Base-by-base conservation (phyloP, 2,888 invertebrate genomes). In the Aporophyla lueneburgensis region DNA sequence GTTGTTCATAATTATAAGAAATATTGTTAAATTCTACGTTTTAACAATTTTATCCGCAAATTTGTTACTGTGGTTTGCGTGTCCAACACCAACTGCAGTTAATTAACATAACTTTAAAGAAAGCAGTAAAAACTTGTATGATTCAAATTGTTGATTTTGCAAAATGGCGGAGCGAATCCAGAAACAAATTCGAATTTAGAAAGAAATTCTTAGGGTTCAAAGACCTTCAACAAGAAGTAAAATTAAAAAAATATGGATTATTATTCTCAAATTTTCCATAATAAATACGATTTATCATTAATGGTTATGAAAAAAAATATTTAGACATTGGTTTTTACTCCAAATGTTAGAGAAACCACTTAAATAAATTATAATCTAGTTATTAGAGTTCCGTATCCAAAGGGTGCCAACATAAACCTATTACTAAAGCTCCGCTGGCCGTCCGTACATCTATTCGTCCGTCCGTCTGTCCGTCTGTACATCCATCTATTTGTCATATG, bases 141-240 rank as follows among this genome's bases (percentile, higher is more conserved):
- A 66, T 56, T 51, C 43, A 49, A 40, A 63, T 62, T 51, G 33
- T 58, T 12, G 68, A 59, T 5, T 62, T 74, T 21, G 33, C 65
- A 12, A 84, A 84, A 75, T 27, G 33, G 66, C 61, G 66, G 12
- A 27, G n/a, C 69, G 54, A 84, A 80, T 80, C 40, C 19, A 14
- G 33, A 33, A 61, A 62, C 6, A 62, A 40, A 69, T 14, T 74
- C 14, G 54, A 71, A 56, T 70, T 40, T 49, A 72, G 33, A 81
- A 74, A 78, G 46, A 74, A 10, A 51, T 43, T 19, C n/a, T 51
- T 58, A 43, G 16, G 9, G 54, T 51, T 49, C 54, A 53, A 61
- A 66, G 49, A 61, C 27, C 56, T 43, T 14, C 0, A 9, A 16
- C 9, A 6, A 21, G 21, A 33, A 16, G n/a, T n/a, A 27, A 40